Conservation (phyloP, 2,797 vertebrate genomes). For the Chloroceryle inda region DNA sequence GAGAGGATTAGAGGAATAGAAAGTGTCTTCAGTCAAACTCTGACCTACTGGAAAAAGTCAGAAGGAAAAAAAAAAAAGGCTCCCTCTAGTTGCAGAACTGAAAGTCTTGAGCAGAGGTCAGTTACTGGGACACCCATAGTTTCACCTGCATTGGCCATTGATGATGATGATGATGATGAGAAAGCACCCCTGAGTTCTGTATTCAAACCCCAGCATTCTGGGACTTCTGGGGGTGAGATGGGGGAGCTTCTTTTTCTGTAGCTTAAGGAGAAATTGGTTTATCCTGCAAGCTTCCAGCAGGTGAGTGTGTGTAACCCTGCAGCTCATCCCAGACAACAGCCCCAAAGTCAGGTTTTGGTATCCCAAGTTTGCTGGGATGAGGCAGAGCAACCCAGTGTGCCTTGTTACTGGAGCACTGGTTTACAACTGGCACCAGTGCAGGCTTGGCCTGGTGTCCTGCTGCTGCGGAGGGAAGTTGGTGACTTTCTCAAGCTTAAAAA, state of each 20-base stretch:
- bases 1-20: constrained; percentile 41
- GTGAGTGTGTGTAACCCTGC: background rate
- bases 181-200: background rate
- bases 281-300: background rate
- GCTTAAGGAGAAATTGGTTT: background rate
- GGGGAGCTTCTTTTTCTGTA: background rate
- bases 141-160: background rate
- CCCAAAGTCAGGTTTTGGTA: background rate
- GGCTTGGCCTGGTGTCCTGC: background rate
- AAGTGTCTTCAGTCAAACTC: background rate
- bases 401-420: rapidly evolving
- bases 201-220: background rate
- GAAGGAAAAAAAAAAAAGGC: background rate
- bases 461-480: background rate
- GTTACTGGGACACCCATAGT: background rate
- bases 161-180: background rate
- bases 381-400: background rate
- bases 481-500: background rate
- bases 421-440: rapidly evolving
- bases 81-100: constrained; percentile 15
- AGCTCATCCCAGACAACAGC: rapidly evolving
- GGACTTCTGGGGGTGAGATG: background rate
- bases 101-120: constrained; percentile 15
- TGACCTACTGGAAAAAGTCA: constrained; percentile 32
- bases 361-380: rapidly evolving